Conservation (phyloP, 2,797 vertebrate species). For the Amazonetta brasiliensis region DNA sequence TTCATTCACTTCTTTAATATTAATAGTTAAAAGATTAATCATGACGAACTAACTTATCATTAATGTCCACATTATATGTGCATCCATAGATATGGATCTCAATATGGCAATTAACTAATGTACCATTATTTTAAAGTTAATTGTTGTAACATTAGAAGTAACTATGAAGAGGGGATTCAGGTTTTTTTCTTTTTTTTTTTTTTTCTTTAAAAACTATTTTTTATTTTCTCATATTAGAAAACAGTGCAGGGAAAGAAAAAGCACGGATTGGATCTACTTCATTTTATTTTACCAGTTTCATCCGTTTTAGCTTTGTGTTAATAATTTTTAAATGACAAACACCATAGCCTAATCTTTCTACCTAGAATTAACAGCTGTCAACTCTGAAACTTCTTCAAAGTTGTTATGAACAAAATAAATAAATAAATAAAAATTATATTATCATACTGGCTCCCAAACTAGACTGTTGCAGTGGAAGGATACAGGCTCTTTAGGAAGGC, state of each 20-base stretch:
- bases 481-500: not conserved
- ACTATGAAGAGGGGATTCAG: not conserved
- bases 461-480: not conserved
- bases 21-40: slow-evolving; percentile 69
- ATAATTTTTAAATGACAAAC: not conserved
- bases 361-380: not conserved
- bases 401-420: not conserved
- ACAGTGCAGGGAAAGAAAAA: not conserved
- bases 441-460: not conserved
- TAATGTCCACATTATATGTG: slow-evolving; percentile 66
- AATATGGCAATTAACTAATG: slow-evolving; percentile 62
- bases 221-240: not conserved
- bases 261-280: not conserved
- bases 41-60: slow-evolving; percentile 43
- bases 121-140: slow-evolving; percentile 53
- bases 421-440: not conserved
- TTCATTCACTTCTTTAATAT: slow-evolving; percentile 47
- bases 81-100: slow-evolving; percentile 35
- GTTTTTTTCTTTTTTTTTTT: not conserved
- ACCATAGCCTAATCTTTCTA: not conserved
- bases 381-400: not conserved
- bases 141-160: slow-evolving; percentile 54
- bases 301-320: not conserved
- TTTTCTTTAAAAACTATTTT: not conserved
- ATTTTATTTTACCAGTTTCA: slow-evolving; percentile 3